Base-by-base conservation (phyloP, 2,888 invertebrate species). In the Metalampra italica region DNA sequence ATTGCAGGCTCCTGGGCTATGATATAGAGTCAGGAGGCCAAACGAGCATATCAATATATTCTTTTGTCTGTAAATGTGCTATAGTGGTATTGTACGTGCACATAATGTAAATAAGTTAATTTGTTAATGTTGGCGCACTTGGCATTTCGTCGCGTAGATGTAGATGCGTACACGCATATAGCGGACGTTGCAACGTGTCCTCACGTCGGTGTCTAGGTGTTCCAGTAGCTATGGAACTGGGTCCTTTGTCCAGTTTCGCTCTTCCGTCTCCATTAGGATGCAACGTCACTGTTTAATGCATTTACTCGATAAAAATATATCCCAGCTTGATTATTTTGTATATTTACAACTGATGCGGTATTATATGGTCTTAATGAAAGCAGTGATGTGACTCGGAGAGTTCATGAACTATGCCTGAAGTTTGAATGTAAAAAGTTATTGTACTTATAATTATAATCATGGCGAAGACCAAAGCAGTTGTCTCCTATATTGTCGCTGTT, bases 381-480 rank as follows among this genome's bases (percentile, higher is more conserved):
- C 62, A 61, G 62, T 32, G n/a, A 60, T 62, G 63, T 62, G 5
- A 62, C 11, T 65, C 59, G 61, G 54, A 57, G 62, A 62, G 68
- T 66, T 71, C 70, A 71, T 70, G 64, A 71, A 68, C 56, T 43
- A 12, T 43, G 65, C 60, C 65, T 69, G 71, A 72, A 61, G 60
- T 71, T 69, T 78, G 68, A 78, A 71, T 71, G 71, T 78, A 59
- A 74, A 73, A 69, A 68, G n/a, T 70, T 64, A 74, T 70, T 77
- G 82, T 84, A 82, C 82, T 81, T 82, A 79, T 75, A 70, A n/a
- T n/a, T n/a, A n/a, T n/a, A n/a, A 78, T 75, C 71, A 75, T 70
- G 75, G 75, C 73, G 82, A 72, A 81, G 84, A 83, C 85, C 86
- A 83, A 84, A 85, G 84, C 75, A 68, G 72, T 81, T 77, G 70